phyloP scores from a whole-genome alignment of 1,140 invertebrate genomes.

The Homalodisca vitripennis region DNA sequence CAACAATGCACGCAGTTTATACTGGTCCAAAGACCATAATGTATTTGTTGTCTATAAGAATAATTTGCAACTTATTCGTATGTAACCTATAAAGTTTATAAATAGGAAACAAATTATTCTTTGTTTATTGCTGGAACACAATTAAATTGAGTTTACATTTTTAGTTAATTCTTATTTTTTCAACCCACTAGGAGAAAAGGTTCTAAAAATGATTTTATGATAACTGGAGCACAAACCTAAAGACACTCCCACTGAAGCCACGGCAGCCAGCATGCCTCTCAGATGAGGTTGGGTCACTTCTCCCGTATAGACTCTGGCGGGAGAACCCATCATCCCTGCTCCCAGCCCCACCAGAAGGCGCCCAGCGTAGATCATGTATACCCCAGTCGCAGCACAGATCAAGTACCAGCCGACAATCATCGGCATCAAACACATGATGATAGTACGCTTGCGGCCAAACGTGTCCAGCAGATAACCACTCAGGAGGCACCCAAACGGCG shows the following conservation, averaged over 20 bases:
- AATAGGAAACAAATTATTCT: too few relatives aligned
- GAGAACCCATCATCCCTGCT: conserved; percentile 68
- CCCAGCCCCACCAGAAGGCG: conserved; percentile 58
- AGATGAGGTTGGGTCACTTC: conserved; percentile 69
- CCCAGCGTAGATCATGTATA: conserved; percentile 63
- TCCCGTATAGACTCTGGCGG: conserved; percentile 64
- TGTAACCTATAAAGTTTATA: too few relatives aligned
- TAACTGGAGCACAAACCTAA: conserved; percentile 36
- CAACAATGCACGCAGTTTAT: too few relatives aligned
- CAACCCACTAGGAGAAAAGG: too few relatives aligned
- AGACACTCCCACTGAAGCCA: conserved; percentile 57
- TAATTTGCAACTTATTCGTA: too few relatives aligned
- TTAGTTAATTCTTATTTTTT: too few relatives aligned
- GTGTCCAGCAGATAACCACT: conserved; percentile 71
- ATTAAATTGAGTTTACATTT: too few relatives aligned
- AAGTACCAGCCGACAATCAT: conserved; percentile 67
- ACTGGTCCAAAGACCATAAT: too few relatives aligned
- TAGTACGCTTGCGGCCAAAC: conserved; percentile 61
- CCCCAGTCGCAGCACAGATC: conserved; percentile 56
- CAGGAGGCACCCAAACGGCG: conserved; percentile 66
- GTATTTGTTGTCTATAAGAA: too few relatives aligned
- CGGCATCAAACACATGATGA: conserved; percentile 67
- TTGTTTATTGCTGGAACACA: too few relatives aligned
- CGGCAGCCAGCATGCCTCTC: conserved; percentile 62
- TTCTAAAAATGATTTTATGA: not conserved